Base-by-base conservation (phyloP, 2,113 vertebrate species). In the Paedocypris sp. region DNA sequence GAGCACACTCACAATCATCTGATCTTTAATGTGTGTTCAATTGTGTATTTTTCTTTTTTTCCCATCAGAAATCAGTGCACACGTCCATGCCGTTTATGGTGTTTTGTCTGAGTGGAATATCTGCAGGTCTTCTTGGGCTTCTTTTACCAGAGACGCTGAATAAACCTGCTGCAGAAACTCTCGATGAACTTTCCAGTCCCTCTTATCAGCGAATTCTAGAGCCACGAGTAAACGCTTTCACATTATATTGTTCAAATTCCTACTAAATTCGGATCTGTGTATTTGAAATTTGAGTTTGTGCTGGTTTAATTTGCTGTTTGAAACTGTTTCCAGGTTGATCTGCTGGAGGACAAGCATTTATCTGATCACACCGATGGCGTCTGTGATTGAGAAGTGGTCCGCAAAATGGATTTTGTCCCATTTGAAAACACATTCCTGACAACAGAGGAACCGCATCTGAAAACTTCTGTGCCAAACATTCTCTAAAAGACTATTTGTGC, bases 141-240 rank as follows among this genome's bases (percentile, higher is more conserved):
- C 80, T 91, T 35, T 87, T 91, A 15, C 89, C 90, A 1, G 91
- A 92, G 73, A 94, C 91, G 0, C 82, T 91, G 4, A 84, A 90
- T 75, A 80, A 77, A 41, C 85, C 85, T 0, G 49, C 81, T 6
- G 78, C 79, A 0, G 90, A 91, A 60, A 90, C 79, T 3, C 75
- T 84, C 33, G 89, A 88, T 42, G 87, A 90, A 41, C 80, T 91
- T 5, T 28, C 78, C 70, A 66, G 39, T 60, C 60, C 78, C 7
- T 47, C 31, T 8, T 80, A 74, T 47, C 68, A 82, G 69, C 61
- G 78, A 4, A 77, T 88, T 38, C 66, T 84, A 73, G 84, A 82
- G 6, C 75, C 76, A 62, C 77, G 88, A 78, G 77, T 80, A 72
- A 68, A 2, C 1, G 8, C 16, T 9, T n/a, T n/a, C n/a, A n/a